These are phyloP conservation scores for Oikopleura dioica DNA, from an alignment of 23 tunicate species.

Conservation along the genomic window DNA sequence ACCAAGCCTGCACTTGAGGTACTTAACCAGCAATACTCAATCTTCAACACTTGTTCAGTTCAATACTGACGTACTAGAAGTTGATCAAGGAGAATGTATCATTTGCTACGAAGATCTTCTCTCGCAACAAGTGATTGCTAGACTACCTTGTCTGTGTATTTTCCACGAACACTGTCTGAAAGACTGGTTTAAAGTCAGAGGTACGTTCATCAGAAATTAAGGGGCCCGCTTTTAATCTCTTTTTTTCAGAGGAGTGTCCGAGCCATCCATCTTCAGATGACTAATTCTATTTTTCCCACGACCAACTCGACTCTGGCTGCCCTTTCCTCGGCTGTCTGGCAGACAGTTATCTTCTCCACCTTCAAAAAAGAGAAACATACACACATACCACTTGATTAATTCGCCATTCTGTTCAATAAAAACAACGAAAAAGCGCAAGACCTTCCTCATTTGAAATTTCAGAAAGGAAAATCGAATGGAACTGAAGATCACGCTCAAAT, in stretches of 20 bases:
- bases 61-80: neutral
- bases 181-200: neutral
- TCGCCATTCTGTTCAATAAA: no score
- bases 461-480: no score
- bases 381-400: neutral
- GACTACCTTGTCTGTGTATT: neutral
- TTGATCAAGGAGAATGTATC: neutral
- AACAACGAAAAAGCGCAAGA: no score
- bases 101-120: neutral
- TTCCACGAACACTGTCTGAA: neutral
- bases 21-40: no score
- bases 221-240: neutral
- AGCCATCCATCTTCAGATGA: neutral
- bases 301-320: neutral
- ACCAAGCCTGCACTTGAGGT: no score
- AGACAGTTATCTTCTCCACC: no score
- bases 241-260: neutral
- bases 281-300: neutral
- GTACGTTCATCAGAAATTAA: neutral
- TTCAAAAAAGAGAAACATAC: neutral
- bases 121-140: neutral
- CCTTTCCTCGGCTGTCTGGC: neutral
- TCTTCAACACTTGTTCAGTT: neutral
- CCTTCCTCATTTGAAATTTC: no score
- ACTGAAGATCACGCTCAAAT: neutral